Conservation (phyloP, 2,797 vertebrate genomes). For the Argentina silus region DNA sequence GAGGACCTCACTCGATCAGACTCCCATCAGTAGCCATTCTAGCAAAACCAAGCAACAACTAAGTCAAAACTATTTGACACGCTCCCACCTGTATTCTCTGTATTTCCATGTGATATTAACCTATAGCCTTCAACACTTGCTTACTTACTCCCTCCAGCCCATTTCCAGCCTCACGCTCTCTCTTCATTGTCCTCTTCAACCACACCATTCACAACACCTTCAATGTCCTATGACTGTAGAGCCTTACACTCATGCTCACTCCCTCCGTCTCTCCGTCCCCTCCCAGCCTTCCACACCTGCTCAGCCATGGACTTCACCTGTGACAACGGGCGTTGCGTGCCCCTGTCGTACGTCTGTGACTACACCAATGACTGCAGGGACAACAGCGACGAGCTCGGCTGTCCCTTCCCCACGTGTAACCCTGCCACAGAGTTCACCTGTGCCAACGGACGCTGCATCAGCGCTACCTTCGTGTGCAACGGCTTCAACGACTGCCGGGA, state of each 20-base stretch:
- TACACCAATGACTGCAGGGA: slow-evolving; percentile 91
- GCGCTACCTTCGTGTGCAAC: slow-evolving; percentile 83
- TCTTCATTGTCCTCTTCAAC: too few species aligned
- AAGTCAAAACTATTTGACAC: neutral
- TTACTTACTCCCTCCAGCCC: too few species aligned
- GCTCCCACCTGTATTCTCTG: too few species aligned
- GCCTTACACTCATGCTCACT: too few species aligned
- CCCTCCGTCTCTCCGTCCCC: neutral
- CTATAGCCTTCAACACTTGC: neutral
- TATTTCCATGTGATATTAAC: neutral
- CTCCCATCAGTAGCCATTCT: neutral
- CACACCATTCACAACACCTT: too few species aligned
- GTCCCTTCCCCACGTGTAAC: slow-evolving; percentile 88
- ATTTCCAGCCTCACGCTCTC: too few species aligned
- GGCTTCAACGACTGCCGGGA: slow-evolving; percentile 89
- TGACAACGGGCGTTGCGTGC: slow-evolving; percentile 85
- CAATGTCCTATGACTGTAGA: too few species aligned
- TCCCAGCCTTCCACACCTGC: slow-evolving; percentile 90
- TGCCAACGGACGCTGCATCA: slow-evolving; percentile 86
- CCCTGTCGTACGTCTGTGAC: slow-evolving; percentile 83
- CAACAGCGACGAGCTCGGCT: slow-evolving; percentile 88
- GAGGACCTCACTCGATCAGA: slow-evolving; percentile 54
- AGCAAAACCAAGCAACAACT: neutral
- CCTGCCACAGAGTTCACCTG: slow-evolving; percentile 85
- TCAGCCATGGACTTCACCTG: slow-evolving; percentile 87